Base-by-base conservation (phyloP, 2,797 vertebrate species). In the Peromyscus eremicus region DNA sequence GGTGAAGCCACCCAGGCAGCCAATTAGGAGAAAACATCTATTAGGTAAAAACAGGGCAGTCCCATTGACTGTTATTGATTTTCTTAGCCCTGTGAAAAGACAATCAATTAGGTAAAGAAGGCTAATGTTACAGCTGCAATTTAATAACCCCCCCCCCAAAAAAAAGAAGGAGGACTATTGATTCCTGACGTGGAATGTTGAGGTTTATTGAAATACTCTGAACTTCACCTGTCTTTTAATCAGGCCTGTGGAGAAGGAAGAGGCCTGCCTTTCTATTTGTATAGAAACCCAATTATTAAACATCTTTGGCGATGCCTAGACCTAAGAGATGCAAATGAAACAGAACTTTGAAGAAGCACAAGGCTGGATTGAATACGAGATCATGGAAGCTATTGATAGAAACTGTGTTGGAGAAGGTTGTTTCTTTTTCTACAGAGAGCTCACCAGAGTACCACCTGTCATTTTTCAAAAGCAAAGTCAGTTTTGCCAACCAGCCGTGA, bases 51-150 rank as follows among this genome's bases (percentile, higher is more conserved):
- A 98, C 98, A 98, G 98, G 98, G 98, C 98, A 98, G 98, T 97
- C 96, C 97, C 98, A 99, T 99, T 98, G 99, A 99, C 99, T 98
- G 97, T 89, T 97, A 99, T 99, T 99, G 99, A 99, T 99, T 99
- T 99, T 98, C 98, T 98, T 98, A 98, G 99, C 98, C 98, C 98
- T 98, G 98, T 99, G 99, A 99, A 99, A 99, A 98, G 98, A 98
- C 98, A 99, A 99, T 99, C 98, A 99, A 99, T 99, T 99, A 99
- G 98, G 98, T 98, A 99, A 99, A 99, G 97, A 98, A 98, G 98
- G 98, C 98, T 99, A 99, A 99, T 99, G 99, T 99, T 99, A 99
- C 99, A 98, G 98, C 98, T 99, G 98, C 99, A 99, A 99, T 99
- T 99, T 99, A 99, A 99, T 99, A 99, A 99, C 98, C 98, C 52